These are phyloP conservation scores for Acestrorhynchus altus DNA, from an alignment of 2,797 vertebrate species.

Conservation along the genomic window DNA sequence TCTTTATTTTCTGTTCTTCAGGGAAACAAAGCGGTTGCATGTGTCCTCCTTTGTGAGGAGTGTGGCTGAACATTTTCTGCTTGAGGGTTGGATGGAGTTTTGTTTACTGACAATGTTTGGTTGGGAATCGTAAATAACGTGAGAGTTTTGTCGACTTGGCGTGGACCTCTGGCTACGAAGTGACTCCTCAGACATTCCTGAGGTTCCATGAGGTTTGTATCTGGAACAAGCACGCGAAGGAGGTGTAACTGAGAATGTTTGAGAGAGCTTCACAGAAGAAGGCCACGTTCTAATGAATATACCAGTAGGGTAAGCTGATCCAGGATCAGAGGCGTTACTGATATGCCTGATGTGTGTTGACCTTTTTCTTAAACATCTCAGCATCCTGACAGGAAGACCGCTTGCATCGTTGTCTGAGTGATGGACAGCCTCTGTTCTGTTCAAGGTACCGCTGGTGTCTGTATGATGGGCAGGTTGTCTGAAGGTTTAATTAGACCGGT, in stretches of 20 bases:
- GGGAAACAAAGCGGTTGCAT: neutral
- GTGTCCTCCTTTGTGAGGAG: no score
- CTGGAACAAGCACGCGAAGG: neutral
- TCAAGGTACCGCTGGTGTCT: constrained; percentile 12
- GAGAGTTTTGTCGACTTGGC: constrained; percentile 62
- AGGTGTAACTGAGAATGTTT: neutral
- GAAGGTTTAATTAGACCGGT: constrained; percentile 34
- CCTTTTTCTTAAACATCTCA: constrained; percentile 8
- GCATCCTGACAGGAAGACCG: neutral
- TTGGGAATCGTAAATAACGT: constrained; percentile 35
- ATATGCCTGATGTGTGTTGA: constrained; percentile 20
- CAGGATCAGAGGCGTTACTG: constrained; percentile 20
- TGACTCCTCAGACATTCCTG: constrained; percentile 54
- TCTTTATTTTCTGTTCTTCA: neutral
- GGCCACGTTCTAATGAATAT: no score
- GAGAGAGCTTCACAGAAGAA: neutral
- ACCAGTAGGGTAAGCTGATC: neutral
- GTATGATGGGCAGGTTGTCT: constrained; percentile 21
- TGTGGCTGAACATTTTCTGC: constrained; percentile 5
- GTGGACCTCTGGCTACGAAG: constrained; percentile 38
- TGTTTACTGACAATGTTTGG: constrained; percentile 43
- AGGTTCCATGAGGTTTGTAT: constrained; percentile 47
- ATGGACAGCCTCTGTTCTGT: constrained; percentile 15
- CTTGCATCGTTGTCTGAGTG: constrained; percentile 12
- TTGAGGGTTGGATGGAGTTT: constrained; percentile 9